Conservation (phyloP, 2,888 invertebrate species). For the Archips crataeganus region DNA sequence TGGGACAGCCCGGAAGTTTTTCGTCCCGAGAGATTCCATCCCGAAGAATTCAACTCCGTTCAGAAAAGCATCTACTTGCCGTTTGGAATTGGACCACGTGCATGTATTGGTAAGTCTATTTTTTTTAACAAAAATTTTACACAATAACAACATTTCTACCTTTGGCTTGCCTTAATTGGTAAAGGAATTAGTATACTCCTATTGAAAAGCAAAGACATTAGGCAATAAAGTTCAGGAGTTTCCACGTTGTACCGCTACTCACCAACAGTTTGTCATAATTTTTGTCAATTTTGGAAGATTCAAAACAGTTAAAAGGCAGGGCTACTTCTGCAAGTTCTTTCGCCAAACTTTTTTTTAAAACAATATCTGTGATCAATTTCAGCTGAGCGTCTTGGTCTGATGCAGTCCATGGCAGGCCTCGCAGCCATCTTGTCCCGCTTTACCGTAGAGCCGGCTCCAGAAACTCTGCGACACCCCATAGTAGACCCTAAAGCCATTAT, state of each 20-base stretch:
- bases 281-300: too few species aligned
- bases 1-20: constrained; percentile 62
- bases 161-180: too few species aligned
- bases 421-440: constrained; percentile 64
- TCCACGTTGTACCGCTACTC: too few species aligned
- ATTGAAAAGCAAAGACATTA: too few species aligned
- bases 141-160: too few species aligned
- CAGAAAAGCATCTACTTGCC: constrained; percentile 67
- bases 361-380: constrained; percentile 26
- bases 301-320: too few species aligned
- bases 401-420: constrained; percentile 73
- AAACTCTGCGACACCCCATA: constrained; percentile 52
- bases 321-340: too few species aligned
- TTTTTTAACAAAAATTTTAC: too few species aligned
- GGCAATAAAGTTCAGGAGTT: too few species aligned
- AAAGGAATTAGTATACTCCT: too few species aligned
- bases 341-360: neutral
- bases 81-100: constrained; percentile 50
- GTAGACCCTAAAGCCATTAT: constrained; percentile 61
- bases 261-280: too few species aligned
- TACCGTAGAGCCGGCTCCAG: constrained; percentile 58
- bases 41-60: constrained; percentile 51
- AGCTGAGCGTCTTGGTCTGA: constrained; percentile 68
- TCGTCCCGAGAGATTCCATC: constrained; percentile 65
- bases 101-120: constrained; percentile 38